Conservation (phyloP, 2,113 vertebrate species). For the Xenopus borealis region DNA sequence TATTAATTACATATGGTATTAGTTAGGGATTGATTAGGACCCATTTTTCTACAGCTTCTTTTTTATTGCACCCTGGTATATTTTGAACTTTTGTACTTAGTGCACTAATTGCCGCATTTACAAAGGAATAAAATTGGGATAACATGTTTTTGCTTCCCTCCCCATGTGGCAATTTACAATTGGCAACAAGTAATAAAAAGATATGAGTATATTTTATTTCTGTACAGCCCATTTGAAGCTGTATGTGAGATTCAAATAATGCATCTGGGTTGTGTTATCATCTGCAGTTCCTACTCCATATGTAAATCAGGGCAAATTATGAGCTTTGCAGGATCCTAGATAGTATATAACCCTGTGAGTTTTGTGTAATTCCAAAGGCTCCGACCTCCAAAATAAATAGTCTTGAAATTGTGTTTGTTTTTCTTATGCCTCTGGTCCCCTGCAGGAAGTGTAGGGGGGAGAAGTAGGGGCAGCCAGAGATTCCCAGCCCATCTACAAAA, state of each 20-base stretch:
- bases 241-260: conserved; percentile 5
- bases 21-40: too few relatives aligned
- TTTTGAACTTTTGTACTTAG: too few relatives aligned
- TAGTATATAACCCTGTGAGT: conserved; percentile 22
- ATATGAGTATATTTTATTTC: too few relatives aligned
- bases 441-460: conserved; percentile 29
- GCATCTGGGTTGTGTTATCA: conserved; percentile 10
- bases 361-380: conserved; percentile 38
- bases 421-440: conserved; percentile 37
- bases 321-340: conserved; percentile 28
- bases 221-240: background rate
- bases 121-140: too few relatives aligned
- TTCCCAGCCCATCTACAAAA: conserved; percentile 34
- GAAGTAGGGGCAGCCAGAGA: conserved; percentile 22
- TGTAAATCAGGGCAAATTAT: conserved; percentile 38
- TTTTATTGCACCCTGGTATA: too few relatives aligned
- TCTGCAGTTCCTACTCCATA: conserved; percentile 4
- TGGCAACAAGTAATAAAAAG: too few relatives aligned
- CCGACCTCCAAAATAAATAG: conserved; percentile 34
- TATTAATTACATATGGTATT: too few relatives aligned
- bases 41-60: too few relatives aligned
- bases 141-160: too few relatives aligned
- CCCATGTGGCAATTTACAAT: too few relatives aligned
- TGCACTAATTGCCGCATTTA: too few relatives aligned
- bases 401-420: conserved; percentile 34